Conservation (phyloP, 2,888 invertebrate genomes). For the Ischnura elegans region DNA sequence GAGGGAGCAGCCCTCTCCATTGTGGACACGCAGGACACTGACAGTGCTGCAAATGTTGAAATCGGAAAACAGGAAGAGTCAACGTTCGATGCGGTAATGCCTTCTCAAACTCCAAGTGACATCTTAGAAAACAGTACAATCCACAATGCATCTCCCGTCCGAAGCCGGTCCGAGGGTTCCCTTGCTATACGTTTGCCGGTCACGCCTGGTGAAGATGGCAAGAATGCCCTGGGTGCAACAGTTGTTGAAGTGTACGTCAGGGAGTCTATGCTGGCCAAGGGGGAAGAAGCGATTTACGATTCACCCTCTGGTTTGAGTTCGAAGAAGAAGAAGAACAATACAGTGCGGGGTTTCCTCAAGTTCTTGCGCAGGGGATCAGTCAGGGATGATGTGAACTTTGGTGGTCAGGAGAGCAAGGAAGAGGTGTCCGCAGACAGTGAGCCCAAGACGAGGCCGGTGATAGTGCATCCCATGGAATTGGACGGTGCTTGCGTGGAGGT, state of each 20-base stretch:
- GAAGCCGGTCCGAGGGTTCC: slow-evolving; percentile 52
- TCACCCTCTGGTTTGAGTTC: slow-evolving; percentile 37
- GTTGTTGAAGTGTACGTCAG: not conserved
- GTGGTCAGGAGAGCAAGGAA: slow-evolving; percentile 38
- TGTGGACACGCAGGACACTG: not conserved
- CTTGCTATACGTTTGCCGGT: not conserved
- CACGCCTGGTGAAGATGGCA: not conserved
- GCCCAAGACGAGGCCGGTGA: slow-evolving; percentile 82
- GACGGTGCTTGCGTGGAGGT: slow-evolving; percentile 91
- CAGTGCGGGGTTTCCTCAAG: slow-evolving; percentile 51
- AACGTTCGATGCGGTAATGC: not conserved
- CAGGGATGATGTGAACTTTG: not conserved
- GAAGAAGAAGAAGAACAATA: slow-evolving; percentile 39
- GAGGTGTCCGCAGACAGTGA: slow-evolving; percentile 52
- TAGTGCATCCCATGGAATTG: slow-evolving; percentile 92
- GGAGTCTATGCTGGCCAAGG: not conserved
- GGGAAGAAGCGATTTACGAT: slow-evolving; percentile 6
- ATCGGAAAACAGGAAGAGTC: not conserved
- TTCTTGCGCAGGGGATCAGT: slow-evolving; percentile 37
- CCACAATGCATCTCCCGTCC: not conserved
- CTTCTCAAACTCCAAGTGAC: not conserved
- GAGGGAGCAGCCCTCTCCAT: slow-evolving; percentile 48
- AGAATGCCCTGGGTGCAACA: not conserved
- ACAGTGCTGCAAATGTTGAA: not conserved
- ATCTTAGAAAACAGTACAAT: no score